Evolutionary conservation across 1,140 invertebrate species (phyloP).

Genomic region (Physella acuta): DNA sequence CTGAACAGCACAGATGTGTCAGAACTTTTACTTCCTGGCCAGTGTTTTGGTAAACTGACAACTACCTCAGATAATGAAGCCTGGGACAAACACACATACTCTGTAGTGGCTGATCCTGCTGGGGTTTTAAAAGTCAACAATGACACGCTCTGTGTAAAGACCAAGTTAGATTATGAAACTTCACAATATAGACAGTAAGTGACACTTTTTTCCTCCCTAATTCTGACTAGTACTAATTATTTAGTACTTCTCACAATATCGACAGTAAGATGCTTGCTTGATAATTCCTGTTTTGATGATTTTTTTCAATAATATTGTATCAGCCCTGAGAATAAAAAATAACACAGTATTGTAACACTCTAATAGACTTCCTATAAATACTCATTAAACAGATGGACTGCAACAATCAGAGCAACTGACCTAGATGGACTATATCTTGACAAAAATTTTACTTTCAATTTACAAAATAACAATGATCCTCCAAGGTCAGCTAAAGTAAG

Average conservation of each 20-base stretch:
- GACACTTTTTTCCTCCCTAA: background rate
- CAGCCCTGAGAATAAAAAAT: no score
- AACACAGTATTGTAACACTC: no score
- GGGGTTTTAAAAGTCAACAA: slow-evolving; percentile 26
- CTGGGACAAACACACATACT: slow-evolving; percentile 37
- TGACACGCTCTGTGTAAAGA: slow-evolving; percentile 35
- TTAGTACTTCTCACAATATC: no score
- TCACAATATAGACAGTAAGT: background rate
- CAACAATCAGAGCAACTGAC: slow-evolving; percentile 38
- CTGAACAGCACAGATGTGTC: slow-evolving; percentile 31
- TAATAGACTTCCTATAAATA: no score
- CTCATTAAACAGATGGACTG: slow-evolving; percentile 26
- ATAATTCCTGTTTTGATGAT: no score
- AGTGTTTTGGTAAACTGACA: slow-evolving; percentile 36
- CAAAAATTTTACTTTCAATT: slow-evolving; percentile 34
- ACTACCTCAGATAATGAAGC: slow-evolving; percentile 31
- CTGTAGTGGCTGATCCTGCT: slow-evolving; percentile 31
- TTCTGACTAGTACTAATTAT: no score
- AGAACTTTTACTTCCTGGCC: slow-evolving; percentile 29
- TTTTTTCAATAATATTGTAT: no score
- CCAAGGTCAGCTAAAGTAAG: slow-evolving; percentile 38
- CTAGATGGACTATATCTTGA: slow-evolving; percentile 33
- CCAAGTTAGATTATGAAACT: slow-evolving; percentile 33
- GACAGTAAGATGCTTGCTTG: no score
- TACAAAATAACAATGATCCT: slow-evolving; percentile 42